Evolutionary conservation across 2,113 vertebrate genomes (phyloP).

Genomic region (Maccullochella peelii): DNA sequence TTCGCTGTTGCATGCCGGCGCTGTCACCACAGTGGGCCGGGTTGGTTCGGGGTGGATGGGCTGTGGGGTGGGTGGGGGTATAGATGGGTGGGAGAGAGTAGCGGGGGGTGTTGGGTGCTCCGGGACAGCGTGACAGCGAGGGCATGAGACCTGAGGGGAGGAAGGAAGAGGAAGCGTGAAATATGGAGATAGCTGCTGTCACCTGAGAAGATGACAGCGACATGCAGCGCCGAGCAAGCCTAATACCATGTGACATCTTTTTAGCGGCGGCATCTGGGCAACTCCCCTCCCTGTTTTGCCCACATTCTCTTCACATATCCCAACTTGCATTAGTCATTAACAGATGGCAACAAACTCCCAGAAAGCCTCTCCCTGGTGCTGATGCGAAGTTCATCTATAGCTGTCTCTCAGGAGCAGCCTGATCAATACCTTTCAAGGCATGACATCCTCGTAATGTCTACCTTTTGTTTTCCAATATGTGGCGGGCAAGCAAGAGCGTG

Average conservation of each 20-base stretch:
- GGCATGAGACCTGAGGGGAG: constrained; percentile 17
- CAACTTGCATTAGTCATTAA: constrained; percentile 32
- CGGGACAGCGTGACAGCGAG: constrained; percentile 26
- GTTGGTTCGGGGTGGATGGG: constrained; percentile 35
- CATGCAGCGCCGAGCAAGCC: background rate
- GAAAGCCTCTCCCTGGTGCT: constrained; percentile 9
- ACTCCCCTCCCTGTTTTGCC: constrained; percentile 1
- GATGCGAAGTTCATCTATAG: constrained; percentile 33
- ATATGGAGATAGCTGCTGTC: constrained; percentile 63
- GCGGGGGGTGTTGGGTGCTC: background rate
- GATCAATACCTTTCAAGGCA: constrained; percentile 68
- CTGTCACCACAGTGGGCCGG: constrained; percentile 27
- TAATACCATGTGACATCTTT: constrained; percentile 57
- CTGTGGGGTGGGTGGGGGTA: background rate
- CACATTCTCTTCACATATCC: constrained; percentile 8
- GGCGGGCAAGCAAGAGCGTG: background rate
- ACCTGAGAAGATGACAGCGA: constrained; percentile 46
- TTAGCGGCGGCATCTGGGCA: constrained; percentile 36
- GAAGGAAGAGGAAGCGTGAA: constrained; percentile 41
- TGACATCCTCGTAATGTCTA: constrained; percentile 61
- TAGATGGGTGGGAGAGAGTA: background rate
- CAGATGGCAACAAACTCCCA: constrained; percentile 35
- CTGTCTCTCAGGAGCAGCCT: constrained; percentile 34
- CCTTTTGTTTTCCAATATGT: constrained; percentile 47
- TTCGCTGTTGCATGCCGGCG: constrained; percentile 37